A percentile compares a stretch with the other conserved stretches of the same genome.
These are phyloP conservation scores for Sphaeramia orbicularis DNA, from an alignment of 2,797 vertebrate species.

Conservation along the genomic window DNA sequence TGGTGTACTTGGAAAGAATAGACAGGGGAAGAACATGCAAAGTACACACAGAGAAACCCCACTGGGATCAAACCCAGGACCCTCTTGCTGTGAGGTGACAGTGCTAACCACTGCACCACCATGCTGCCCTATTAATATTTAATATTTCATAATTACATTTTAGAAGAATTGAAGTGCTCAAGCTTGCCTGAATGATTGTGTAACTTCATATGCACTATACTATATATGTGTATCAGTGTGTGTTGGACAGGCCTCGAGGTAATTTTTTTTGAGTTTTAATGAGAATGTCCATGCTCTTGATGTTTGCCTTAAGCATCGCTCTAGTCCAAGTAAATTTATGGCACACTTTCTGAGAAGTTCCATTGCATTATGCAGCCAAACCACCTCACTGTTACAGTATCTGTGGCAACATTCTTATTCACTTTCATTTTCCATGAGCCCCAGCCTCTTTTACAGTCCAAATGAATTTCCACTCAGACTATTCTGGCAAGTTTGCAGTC, in stretches of 20 bases:
- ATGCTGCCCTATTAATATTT: too few relatives aligned
- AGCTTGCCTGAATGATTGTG: not conserved
- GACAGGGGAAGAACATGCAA: too few relatives aligned
- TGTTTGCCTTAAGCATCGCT: slow-evolving; percentile 11
- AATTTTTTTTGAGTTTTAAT: not conserved
- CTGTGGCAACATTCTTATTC: slow-evolving; percentile 39
- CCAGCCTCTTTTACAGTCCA: slow-evolving; percentile 33
- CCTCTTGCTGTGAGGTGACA: too few relatives aligned
- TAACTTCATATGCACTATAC: slow-evolving; percentile 3
- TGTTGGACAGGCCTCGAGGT: slow-evolving; percentile 5
- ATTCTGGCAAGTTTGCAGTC: slow-evolving; percentile 20
- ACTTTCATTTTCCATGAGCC: slow-evolving; percentile 17
- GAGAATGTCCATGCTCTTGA: slow-evolving; percentile 3
- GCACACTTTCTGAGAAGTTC: slow-evolving; percentile 23
- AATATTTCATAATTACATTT: not conserved
- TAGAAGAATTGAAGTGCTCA: not conserved
- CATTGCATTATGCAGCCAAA: slow-evolving; percentile 43
- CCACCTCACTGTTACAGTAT: slow-evolving; percentile 42
- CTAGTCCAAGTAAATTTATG: slow-evolving; percentile 25
- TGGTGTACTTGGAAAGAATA: too few relatives aligned
- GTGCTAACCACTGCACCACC: too few relatives aligned
- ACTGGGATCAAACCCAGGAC: too few relatives aligned
- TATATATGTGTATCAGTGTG: not conserved
- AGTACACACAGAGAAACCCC: too few relatives aligned
- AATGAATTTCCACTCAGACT: slow-evolving; percentile 33